Percentiles rank a stretch among this genome's conserved stretches.
phyloP scores from a whole-genome alignment of 2,113 vertebrate genomes.

The Tichodroma muraria region DNA sequence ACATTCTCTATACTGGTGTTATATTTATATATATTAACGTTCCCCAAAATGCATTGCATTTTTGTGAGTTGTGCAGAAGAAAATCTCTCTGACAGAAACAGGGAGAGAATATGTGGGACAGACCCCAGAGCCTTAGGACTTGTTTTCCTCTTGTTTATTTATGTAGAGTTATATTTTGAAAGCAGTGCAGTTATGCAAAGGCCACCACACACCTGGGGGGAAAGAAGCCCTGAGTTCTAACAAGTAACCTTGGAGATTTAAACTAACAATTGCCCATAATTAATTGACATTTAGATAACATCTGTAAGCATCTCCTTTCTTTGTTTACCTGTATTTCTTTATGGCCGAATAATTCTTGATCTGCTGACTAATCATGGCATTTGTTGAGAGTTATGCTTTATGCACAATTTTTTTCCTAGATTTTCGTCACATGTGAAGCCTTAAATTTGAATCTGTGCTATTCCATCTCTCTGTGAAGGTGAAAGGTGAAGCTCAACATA shows the following conservation, averaged over 20 bases:
- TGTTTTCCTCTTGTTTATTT: slow-evolving; percentile 16
- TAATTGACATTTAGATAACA: neutral
- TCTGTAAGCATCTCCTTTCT: neutral
- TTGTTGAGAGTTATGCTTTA: neutral
- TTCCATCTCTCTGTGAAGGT: neutral
- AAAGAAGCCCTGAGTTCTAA: neutral
- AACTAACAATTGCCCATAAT: neutral
- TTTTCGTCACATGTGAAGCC: neutral
- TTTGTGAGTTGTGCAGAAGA: neutral
- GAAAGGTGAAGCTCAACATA: neutral
- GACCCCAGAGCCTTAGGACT: neutral
- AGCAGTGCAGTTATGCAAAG: neutral
- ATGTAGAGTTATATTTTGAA: neutral
- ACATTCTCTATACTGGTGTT: neutral
- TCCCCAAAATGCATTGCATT: neutral
- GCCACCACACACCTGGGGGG: neutral
- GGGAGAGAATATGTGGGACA: neutral
- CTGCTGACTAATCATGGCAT: neutral
- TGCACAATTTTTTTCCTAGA: neutral
- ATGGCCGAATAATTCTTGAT: neutral
- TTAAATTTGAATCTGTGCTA: neutral
- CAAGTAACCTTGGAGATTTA: neutral
- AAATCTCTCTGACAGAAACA: neutral
- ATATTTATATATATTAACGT: neutral
- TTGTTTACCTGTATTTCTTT: neutral